phyloP scores from a whole-genome alignment of 2,797 vertebrate species.

The Diplodus puntazzo region DNA sequence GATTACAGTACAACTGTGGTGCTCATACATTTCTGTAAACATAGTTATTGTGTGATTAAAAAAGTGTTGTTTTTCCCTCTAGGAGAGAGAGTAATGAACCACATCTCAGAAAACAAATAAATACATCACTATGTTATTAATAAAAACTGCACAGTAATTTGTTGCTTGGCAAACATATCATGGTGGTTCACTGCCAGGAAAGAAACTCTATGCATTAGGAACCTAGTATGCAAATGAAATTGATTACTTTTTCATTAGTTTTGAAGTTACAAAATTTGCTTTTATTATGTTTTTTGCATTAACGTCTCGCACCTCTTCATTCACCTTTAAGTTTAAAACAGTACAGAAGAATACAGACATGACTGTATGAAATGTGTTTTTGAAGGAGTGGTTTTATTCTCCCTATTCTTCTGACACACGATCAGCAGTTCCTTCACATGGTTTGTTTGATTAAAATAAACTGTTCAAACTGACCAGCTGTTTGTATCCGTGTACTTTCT shows the following conservation, averaged over 20 bases:
- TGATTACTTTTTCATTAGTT: not conserved
- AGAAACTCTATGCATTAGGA: not conserved
- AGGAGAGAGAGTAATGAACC: slow-evolving; percentile 10
- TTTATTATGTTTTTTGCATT: not conserved
- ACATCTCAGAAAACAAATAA: slow-evolving; percentile 4
- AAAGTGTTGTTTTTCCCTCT: slow-evolving; percentile 5
- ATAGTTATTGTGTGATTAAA: slow-evolving; percentile 1
- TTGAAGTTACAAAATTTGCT: not conserved
- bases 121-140: slow-evolving; percentile 24
- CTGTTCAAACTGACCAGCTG: slow-evolving; percentile 9
- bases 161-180: slow-evolving; percentile 22
- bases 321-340: not conserved
- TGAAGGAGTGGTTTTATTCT: not conserved
- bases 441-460: slow-evolving; percentile 7
- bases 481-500: not conserved
- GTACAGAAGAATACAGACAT: too few relatives aligned
- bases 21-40: not conserved
- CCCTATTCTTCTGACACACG: not conserved
- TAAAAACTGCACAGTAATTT: slow-evolving; percentile 14
- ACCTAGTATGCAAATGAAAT: not conserved
- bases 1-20: not conserved
- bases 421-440: not conserved
- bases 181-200: not conserved
- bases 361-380: not conserved
- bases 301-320: not conserved